Evolutionary conservation across 2,113 vertebrate species (phyloP), one percentile per base, ranked within the genome.

Genomic region (Myiozetetes cayanensis): DNA sequence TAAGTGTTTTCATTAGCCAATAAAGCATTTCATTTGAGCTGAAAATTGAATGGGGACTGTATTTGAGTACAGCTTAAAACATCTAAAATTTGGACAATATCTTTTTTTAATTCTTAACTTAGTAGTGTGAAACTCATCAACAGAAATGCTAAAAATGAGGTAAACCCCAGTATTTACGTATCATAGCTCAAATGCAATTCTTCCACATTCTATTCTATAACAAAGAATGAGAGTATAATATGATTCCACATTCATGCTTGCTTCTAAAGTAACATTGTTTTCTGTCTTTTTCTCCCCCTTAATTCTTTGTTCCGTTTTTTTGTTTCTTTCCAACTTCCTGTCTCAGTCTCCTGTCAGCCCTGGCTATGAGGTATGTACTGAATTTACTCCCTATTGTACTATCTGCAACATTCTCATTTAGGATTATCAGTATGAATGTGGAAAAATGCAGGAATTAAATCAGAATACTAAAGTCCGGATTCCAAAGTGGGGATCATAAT

Each of bases 311-410:
- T 86, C 94, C 96, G 33, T 72, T 92, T 93, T 93, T 92, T 91
- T 6, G 8, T 23, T 87, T 92, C 82, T 95, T 98, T 95, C 74
- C 76, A 94, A 97, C 96, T 85, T 85, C 88, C 83, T 98, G 65
- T 97, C 93, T 98, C 97, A 99, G 99, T 99, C 98, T 97, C 98
- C 98, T 94, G 96, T 98, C 97, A 99, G 98, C 96, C 98, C 99
- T 94, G 98, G 98, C 96, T 98, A 98, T 98, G 99, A 99, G 98
- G 99, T 99, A 98, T 92, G 98, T 98, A 97, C 87, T 94, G 71
- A 78, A 76, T 85, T 93, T 95, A 52, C 35, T 93, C 14, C 31
- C 8, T 87, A 12, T 63, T 31, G 12, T 82, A 33, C 35, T 85
- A 9, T 91, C 37, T 83, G 22, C 25, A 83, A 6, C 39, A 72